phyloP scores from a whole-genome alignment of 1,140 invertebrate genomes.

The Heliconius congener region DNA sequence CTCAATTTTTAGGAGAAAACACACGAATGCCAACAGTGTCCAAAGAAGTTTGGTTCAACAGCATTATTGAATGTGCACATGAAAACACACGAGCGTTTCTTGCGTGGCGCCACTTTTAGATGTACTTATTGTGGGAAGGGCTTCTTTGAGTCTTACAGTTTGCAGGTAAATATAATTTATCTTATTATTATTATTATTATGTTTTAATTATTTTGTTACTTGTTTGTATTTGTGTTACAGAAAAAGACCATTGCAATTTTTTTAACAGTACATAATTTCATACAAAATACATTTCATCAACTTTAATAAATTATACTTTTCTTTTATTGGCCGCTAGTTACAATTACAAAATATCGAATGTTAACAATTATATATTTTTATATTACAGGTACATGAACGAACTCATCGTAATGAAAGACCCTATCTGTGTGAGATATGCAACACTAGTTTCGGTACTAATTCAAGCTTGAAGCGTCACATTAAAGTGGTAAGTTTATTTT shows the following conservation, averaged over 20 bases:
- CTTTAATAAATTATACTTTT: too few species aligned
- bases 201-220: too few species aligned
- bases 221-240: too few species aligned
- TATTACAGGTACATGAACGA: slow-evolving; percentile 63
- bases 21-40: slow-evolving; percentile 82
- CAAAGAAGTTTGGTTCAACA: slow-evolving; percentile 84
- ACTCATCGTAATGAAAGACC: slow-evolving; percentile 76
- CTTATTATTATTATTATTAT: too few species aligned
- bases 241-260: too few species aligned
- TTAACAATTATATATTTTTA: not conserved
- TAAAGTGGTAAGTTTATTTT: slow-evolving; percentile 66
- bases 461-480: slow-evolving; percentile 71
- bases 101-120: slow-evolving; percentile 58
- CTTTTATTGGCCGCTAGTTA: too few species aligned
- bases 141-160: slow-evolving; percentile 67
- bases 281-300: too few species aligned
- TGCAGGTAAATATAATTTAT: slow-evolving; percentile 49
- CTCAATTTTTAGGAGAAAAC: slow-evolving; percentile 76
- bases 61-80: slow-evolving; percentile 83
- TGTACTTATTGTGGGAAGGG: slow-evolving; percentile 74
- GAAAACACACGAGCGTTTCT: slow-evolving; percentile 78
- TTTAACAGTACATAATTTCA: too few species aligned
- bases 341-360: too few species aligned
- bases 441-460: slow-evolving; percentile 70
- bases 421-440: slow-evolving; percentile 79